Percentiles rank a stretch among this genome's conserved stretches.
phyloP scores from a whole-genome alignment of 1,140 invertebrate genomes.

The Ostrea edulis region DNA sequence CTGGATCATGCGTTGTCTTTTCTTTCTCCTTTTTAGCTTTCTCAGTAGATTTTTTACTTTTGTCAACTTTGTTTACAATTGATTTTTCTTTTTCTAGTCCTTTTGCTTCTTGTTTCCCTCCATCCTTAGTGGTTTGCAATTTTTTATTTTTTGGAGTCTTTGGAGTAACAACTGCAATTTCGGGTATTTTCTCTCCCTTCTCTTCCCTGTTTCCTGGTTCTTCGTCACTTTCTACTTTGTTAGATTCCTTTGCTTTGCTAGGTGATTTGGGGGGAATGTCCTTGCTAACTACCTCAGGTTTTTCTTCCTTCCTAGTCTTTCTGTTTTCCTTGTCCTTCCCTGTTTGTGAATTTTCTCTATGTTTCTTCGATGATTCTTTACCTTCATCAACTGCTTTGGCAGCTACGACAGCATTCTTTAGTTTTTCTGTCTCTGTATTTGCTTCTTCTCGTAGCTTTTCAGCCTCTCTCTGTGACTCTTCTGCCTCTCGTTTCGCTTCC shows the following conservation, averaged over 20 bases:
- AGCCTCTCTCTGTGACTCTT: conserved; percentile 16
- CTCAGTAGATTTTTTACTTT: conserved; percentile 36
- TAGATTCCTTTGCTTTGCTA: conserved; percentile 37
- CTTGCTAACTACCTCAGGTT: not conserved
- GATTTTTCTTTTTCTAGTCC: conserved; percentile 23
- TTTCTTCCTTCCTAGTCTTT: conserved; percentile 16
- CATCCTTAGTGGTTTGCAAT: not conserved
- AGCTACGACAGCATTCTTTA: not conserved
- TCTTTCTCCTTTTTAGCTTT: conserved; percentile 39
- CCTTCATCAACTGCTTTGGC: not conserved
- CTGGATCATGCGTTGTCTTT: not conserved
- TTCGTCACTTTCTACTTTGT: conserved; percentile 3
- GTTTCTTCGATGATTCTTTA: conserved; percentile 12
- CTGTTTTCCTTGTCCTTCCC: not conserved
- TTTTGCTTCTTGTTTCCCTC: not conserved
- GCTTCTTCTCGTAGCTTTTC: conserved; percentile 25
- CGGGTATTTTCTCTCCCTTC: not conserved
- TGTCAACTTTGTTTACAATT: not conserved
- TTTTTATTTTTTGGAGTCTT: conserved; percentile 9
- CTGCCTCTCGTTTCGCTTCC: conserved; percentile 38
- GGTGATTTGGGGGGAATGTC: conserved; percentile 22
- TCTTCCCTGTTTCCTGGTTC: not conserved
- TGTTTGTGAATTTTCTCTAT: not conserved
- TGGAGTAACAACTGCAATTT: not conserved
- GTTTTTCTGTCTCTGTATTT: conserved; percentile 34